phyloP scores from a whole-genome alignment of 2,888 invertebrate genomes.

The Folsomia candida region DNA sequence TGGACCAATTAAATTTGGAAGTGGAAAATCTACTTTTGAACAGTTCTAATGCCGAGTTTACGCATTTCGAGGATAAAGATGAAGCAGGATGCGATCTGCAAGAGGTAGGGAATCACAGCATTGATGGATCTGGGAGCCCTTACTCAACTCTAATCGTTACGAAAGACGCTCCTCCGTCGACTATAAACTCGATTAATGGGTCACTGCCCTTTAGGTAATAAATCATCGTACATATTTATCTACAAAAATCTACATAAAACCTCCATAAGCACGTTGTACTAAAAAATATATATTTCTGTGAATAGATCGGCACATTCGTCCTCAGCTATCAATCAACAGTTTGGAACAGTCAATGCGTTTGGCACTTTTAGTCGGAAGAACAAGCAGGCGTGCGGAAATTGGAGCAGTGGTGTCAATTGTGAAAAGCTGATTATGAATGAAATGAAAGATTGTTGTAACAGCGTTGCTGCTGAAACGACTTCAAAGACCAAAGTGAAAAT shows the following conservation, averaged over 20 bases:
- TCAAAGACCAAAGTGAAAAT: neutral
- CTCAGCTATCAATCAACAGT: neutral
- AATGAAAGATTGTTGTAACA: too few relatives aligned
- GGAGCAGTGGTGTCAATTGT: neutral
- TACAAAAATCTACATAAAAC: neutral
- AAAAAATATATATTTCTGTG: neutral
- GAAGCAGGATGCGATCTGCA: neutral
- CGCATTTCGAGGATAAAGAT: conserved; percentile 13
- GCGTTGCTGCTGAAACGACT: neutral
- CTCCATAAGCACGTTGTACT: too few relatives aligned
- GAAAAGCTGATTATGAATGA: too few relatives aligned
- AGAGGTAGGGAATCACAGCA: neutral
- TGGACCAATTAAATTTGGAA: conserved; percentile 49
- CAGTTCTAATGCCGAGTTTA: conserved; percentile 38
- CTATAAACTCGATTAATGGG: too few relatives aligned
- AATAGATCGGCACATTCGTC: too few relatives aligned
- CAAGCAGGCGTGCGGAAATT: neutral
- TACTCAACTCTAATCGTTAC: neutral
- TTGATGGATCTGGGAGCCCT: neutral
- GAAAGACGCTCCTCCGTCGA: neutral
- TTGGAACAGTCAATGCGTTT: neutral
- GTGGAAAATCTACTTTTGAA: conserved; percentile 49
- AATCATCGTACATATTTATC: too few relatives aligned
- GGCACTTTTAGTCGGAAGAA: neutral
- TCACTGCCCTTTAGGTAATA: neutral